Evolutionary conservation across 2,113 vertebrate species (phyloP).

Genomic region (Brachypodius melanocephalos): DNA sequence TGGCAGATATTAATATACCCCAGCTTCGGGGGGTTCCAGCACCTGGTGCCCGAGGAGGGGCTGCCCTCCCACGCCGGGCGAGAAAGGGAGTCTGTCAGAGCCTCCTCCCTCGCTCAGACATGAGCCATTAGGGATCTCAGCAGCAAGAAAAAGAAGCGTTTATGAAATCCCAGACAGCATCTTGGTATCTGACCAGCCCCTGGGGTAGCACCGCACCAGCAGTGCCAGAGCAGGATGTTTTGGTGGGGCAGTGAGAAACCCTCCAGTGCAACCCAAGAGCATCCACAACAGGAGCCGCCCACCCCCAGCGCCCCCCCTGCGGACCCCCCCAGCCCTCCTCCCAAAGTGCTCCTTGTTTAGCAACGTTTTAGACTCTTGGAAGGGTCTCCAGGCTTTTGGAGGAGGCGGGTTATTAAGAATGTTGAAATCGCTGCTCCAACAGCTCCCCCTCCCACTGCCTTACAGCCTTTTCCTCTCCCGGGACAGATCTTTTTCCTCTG

Average conservation of each 20-base stretch:
- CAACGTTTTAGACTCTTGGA: neutral
- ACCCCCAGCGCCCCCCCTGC: neutral
- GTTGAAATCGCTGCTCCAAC: neutral
- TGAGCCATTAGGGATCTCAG: neutral
- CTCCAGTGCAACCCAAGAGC: accelerated
- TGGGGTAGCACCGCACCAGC: accelerated
- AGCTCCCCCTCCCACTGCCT: neutral
- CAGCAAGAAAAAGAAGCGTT: neutral
- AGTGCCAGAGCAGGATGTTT: neutral
- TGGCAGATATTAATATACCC: neutral
- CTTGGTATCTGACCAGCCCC: accelerated
- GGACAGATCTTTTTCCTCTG: neutral
- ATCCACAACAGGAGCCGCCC: neutral
- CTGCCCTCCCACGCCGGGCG: neutral
- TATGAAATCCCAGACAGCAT: neutral
- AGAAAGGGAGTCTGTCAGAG: neutral
- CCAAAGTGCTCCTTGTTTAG: neutral
- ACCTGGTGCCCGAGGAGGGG: neutral
- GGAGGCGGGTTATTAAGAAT: neutral
- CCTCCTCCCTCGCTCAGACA: neutral
- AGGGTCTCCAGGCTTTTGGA: neutral
- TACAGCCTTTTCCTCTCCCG: neutral
- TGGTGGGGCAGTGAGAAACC: neutral
- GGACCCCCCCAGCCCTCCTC: neutral
- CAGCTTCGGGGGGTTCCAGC: neutral